Conservation (phyloP, 1,140 invertebrate genomes). For the Anastatus disparis region DNA sequence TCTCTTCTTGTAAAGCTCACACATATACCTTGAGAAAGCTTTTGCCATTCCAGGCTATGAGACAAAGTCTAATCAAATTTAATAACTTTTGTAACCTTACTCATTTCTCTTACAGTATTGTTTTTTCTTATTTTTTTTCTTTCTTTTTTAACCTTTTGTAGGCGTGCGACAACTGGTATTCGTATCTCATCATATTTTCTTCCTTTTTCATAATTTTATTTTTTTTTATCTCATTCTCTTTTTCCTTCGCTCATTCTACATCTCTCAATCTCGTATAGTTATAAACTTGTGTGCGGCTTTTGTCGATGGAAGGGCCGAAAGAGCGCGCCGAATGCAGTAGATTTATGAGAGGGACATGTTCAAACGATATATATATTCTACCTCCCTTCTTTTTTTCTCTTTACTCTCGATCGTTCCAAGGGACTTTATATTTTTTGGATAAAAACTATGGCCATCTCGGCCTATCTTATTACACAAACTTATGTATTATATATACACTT, state of each 20-base stretch:
- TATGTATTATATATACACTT: no score
- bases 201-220: conserved; percentile 1
- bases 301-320: no score
- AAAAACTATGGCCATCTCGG: neutral
- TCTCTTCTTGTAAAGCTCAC: conserved; percentile 49
- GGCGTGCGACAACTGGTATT: neutral
- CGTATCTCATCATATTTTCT: conserved; percentile 9
- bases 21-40: conserved; percentile 45
- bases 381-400: no score
- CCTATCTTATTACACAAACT: conserved; percentile 8
- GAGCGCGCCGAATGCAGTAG: conserved; percentile 51
- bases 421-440: conserved; percentile 17
- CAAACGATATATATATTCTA: no score
- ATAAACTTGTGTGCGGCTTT: conserved; percentile 51
- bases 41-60: conserved; percentile 56
- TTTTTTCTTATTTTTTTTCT: conserved; percentile 41
- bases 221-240: neutral
- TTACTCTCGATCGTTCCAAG: neutral
- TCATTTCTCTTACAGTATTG: conserved; percentile 45
- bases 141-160: neutral
- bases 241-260: neutral
- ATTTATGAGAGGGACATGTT: conserved; percentile 59
- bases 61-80: conserved; percentile 65
- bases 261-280: conserved; percentile 45
- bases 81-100: conserved; percentile 63